A percentile compares a stretch with the other conserved stretches of the same genome.
Conservation (phyloP, 2,888 invertebrate species). For the Taenaris catops region DNA sequence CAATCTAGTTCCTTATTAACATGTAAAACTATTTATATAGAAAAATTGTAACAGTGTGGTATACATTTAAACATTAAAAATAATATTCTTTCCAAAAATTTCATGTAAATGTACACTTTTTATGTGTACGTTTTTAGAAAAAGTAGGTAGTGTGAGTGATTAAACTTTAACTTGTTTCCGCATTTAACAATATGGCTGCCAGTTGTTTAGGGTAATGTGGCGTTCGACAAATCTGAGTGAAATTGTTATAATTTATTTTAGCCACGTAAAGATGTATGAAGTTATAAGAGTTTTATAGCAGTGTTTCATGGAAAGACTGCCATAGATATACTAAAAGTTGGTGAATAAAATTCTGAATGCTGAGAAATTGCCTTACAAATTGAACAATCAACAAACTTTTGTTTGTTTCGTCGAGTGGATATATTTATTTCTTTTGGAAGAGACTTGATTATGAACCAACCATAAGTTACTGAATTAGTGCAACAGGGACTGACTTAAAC, state of each 20-base stretch:
- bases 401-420: conserved; percentile 73
- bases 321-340: conserved; percentile 55
- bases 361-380: conserved; percentile 65
- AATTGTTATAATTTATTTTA: conserved; percentile 70
- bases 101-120: not conserved
- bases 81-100: conserved; percentile 4
- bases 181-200: conserved; percentile 77
- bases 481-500: conserved; percentile 64
- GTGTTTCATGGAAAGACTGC: conserved; percentile 66
- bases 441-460: conserved; percentile 71
- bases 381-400: conserved; percentile 81
- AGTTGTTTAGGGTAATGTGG: conserved; percentile 80
- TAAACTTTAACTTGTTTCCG: conserved; percentile 50
- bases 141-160: conserved; percentile 34
- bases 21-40: conserved; percentile 2
- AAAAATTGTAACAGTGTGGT: conserved; percentile 8
- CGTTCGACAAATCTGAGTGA: conserved; percentile 76
- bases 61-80: conserved; percentile 4
- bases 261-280: conserved; percentile 72
- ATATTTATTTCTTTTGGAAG: conserved; percentile 57
- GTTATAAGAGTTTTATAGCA: conserved; percentile 73
- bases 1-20: conserved; percentile 26
- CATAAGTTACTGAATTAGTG: conserved; percentile 64
- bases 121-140: conserved; percentile 5
- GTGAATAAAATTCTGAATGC: conserved; percentile 67